These are phyloP conservation scores for Drosophila subsilvestris DNA, from an alignment of 2,888 invertebrate genomes.

Conservation along the genomic window DNA sequence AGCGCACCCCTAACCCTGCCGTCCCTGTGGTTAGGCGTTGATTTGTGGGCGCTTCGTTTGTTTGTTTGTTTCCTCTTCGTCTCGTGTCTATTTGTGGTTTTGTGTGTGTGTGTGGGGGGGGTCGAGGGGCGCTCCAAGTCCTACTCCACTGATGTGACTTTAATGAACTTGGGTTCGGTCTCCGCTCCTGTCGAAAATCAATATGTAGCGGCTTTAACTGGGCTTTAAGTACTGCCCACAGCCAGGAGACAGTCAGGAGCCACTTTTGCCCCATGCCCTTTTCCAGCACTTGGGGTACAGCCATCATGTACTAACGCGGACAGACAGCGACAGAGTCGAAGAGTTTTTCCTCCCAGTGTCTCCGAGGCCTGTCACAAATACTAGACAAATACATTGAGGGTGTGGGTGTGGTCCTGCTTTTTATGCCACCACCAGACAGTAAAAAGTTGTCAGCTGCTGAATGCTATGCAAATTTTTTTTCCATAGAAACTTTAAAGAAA, in stretches of 20 bases:
- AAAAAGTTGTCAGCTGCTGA: constrained; percentile 71
- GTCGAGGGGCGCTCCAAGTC: constrained; percentile 19
- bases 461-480: constrained; percentile 60
- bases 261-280: no score
- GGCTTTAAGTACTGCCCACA: constrained; percentile 50
- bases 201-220: constrained; percentile 36
- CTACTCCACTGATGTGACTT: constrained; percentile 67
- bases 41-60: constrained; percentile 68
- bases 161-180: constrained; percentile 64
- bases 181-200: constrained; percentile 58
- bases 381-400: constrained; percentile 61
- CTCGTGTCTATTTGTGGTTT: constrained; percentile 73
- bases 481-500: constrained; percentile 9
- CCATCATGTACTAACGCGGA: not conserved
- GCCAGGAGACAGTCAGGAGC: no score
- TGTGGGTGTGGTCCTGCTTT: constrained; percentile 13
- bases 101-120: constrained; percentile 35
- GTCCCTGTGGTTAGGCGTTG: constrained; percentile 70
- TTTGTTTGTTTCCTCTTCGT: constrained; percentile 39
- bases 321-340: constrained; percentile 34
- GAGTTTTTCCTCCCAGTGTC: constrained; percentile 16
- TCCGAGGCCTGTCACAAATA: constrained; percentile 60
- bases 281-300: no score
- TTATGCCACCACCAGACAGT: constrained; percentile 34
- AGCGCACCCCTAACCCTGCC: constrained; percentile 3